Base-by-base conservation (phyloP, 1,140 invertebrate genomes). In the Eufriesea mexicana region DNA sequence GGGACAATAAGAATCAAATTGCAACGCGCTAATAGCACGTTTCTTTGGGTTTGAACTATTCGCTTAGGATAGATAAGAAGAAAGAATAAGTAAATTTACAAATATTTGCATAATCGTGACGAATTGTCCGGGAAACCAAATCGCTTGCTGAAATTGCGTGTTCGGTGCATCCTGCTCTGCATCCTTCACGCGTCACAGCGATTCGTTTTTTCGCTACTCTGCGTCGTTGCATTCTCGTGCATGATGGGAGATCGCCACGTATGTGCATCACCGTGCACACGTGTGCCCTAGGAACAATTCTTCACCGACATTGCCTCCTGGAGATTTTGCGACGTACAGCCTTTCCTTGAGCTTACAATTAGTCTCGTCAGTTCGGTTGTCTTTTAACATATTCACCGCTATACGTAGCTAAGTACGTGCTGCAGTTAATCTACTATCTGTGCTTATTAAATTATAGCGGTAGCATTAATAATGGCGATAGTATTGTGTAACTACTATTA, bases 131-230 rank as follows among this genome's bases (percentile, higher is more conserved):
- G 5, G 23, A n/a, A 62, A 45, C 18, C 49, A 23, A 82, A 25
- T 18, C 42, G 54, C 25, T 54, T 57, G 55, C 28, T 73, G 71
- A 25, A 45, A 45, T 62, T 79, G 23, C 20, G 12, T 20, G 23
- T 16, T 59, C 20, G 51, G 6, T 61, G 61, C 64, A 78, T 86
- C 79, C 80, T 77, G 75, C 59, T 86, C 83, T 70, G 23, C 79
- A 86, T 86, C 61, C 70, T 86, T 74, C 79, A 70, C 57, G 78
- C 78, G 67, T 83, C 55, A 66, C 16, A 5, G 35, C 45, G 18
- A 35, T 64, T 54, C 49, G 59, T 54, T 86, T 59, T 79, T 68
- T 70, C 42, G 20, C 54, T 51, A 2, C 8, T 49, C n/a, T 18
- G 47, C 51, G 9, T 55, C 61, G 51, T 57, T 67, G 62, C 55